phyloP scores from a whole-genome alignment of 37 sponge, comb jelly and placozoan species.

The Hormiphora californensis region DNA sequence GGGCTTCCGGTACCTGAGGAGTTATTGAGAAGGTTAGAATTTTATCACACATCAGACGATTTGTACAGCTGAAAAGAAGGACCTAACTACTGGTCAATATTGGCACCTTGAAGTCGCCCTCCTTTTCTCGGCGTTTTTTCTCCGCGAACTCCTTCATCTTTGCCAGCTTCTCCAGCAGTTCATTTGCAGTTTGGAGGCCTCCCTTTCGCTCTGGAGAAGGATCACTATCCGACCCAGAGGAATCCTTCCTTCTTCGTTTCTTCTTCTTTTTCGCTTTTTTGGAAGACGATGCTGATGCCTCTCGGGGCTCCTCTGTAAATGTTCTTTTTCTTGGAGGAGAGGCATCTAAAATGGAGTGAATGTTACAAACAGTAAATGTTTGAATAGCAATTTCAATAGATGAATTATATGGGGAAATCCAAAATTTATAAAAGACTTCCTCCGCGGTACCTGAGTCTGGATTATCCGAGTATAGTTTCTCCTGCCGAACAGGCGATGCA shows the following conservation, averaged over 20 bases:
- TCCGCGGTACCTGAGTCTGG: background rate
- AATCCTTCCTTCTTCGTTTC: background rate
- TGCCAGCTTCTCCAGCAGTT: conserved; percentile 38
- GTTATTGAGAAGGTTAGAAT: too few species aligned
- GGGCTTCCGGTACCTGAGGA: conserved; percentile 12
- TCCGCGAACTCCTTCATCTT: conserved; percentile 41
- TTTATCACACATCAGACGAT: too few species aligned
- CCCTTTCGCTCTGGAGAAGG: conserved; percentile 8
- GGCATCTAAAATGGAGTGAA: background rate
- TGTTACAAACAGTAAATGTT: background rate
- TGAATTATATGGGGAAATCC: too few species aligned
- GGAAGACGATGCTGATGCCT: background rate
- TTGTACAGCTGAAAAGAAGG: too few species aligned
- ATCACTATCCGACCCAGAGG: background rate
- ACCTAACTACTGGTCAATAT: too few species aligned
- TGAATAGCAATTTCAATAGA: background rate
- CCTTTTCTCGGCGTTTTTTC: conserved; percentile 14
- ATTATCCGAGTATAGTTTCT: background rate
- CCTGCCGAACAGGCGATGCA: background rate
- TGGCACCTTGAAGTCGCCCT: too few species aligned
- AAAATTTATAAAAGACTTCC: too few species aligned
- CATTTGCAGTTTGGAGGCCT: conserved; percentile 1
- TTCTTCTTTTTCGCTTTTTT: background rate
- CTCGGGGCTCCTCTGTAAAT: conserved; percentile 16
- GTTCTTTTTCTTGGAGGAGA: background rate